phyloP scores from a whole-genome alignment of 2,888 invertebrate species.

The Andrena minutula region DNA sequence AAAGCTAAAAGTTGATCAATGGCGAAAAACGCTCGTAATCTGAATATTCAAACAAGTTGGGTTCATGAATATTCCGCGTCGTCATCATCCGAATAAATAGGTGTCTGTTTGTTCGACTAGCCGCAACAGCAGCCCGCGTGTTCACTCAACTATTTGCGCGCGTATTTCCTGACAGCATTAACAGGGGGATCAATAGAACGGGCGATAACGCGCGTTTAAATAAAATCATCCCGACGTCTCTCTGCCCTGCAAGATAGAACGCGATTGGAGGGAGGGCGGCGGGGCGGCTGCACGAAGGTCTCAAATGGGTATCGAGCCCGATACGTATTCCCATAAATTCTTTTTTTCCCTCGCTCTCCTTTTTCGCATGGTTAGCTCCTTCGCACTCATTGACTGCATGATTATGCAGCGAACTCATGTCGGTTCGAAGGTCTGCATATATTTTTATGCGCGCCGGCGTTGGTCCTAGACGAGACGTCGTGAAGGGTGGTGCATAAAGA shows the following conservation, averaged over 20 bases:
- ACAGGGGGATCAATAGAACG: conserved; percentile 11
- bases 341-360: conserved; percentile 70
- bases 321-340: conserved; percentile 74
- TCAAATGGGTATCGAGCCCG: conserved; percentile 57
- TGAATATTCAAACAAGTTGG: conserved; percentile 29
- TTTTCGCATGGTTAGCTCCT: conserved; percentile 79
- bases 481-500: conserved; percentile 55
- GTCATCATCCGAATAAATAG: conserved; percentile 34
- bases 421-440: conserved; percentile 71
- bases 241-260: neutral
- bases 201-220: conserved; percentile 31
- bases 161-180: conserved; percentile 19
- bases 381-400: conserved; percentile 81
- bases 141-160: conserved; percentile 27
- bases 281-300: conserved; percentile 13
- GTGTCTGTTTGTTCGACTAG: conserved; percentile 21
- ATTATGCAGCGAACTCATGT: conserved; percentile 78
- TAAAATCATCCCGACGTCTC: conserved; percentile 18
- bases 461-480: conserved; percentile 57
- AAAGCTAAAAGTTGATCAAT: conserved; percentile 15
- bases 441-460: conserved; percentile 71
- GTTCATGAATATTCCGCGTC: conserved; percentile 33
- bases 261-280: neutral
- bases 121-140: conserved; percentile 9
- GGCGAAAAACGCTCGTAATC: conserved; percentile 17